phyloP scores from a whole-genome alignment of 1,140 invertebrate species.

The Streblospio benedicti region DNA sequence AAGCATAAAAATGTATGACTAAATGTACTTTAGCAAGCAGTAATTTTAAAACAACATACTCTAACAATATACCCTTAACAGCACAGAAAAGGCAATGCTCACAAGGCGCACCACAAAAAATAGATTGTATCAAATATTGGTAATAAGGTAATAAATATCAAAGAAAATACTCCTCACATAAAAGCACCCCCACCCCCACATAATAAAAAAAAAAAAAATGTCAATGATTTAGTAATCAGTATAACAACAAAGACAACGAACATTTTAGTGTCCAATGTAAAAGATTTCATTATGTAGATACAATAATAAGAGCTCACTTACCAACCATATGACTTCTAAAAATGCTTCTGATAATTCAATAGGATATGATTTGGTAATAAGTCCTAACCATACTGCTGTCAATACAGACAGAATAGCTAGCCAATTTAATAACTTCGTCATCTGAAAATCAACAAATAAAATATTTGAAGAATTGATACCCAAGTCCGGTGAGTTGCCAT shows the following conservation, averaged over 20 bases:
- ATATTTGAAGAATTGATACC: too few species aligned
- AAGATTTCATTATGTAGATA: neutral
- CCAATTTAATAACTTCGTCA: constrained; percentile 78
- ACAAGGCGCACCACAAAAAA: neutral
- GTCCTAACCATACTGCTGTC: constrained; percentile 56
- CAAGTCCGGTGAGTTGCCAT: too few species aligned
- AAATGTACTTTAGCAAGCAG: neutral
- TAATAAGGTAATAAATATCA: neutral
- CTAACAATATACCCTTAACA: neutral
- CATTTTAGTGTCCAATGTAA: too few species aligned
- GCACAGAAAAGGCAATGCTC: neutral
- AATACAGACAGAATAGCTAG: constrained; percentile 55
- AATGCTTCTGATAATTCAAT: constrained; percentile 53
- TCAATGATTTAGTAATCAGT: too few species aligned
- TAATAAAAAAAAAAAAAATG: too few species aligned
- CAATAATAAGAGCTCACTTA: constrained; percentile 19
- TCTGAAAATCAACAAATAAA: constrained; percentile 40
- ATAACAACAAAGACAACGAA: too few species aligned
- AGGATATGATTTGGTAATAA: constrained; percentile 50
- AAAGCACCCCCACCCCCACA: neutral
- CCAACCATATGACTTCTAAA: constrained; percentile 50
- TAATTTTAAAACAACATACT: neutral
- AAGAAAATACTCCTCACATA: neutral
- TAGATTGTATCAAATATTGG: neutral
- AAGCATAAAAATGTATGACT: neutral